phyloP scores from a whole-genome alignment of 1,140 invertebrate genomes.

The Brevipalpus yothersi region DNA sequence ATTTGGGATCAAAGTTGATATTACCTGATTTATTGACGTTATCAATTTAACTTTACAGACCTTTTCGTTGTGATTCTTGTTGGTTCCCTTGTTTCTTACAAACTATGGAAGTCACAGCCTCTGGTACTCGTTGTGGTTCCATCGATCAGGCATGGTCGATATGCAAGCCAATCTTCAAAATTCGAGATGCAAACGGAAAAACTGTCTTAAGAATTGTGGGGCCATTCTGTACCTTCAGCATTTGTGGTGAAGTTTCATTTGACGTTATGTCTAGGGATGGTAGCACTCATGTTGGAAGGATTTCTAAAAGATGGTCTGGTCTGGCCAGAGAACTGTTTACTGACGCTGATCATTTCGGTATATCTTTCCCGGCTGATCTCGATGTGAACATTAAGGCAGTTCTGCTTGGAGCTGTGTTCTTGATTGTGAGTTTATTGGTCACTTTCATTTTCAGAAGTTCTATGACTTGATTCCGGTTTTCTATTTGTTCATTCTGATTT shows the following conservation, averaged over 20 bases:
- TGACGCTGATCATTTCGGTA: constrained; percentile 46
- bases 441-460: not conserved
- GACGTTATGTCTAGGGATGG: constrained; percentile 19
- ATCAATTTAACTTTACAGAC: constrained; percentile 13
- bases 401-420: constrained; percentile 35
- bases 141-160: constrained; percentile 65
- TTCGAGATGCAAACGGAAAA: constrained; percentile 47
- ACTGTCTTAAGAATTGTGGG: constrained; percentile 55
- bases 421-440: constrained; percentile 14
- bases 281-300: constrained; percentile 32
- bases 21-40: not conserved
- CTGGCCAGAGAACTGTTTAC: constrained; percentile 40
- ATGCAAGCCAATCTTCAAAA: constrained; percentile 43
- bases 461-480: not conserved
- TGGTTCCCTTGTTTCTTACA: constrained; percentile 63
- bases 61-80: constrained; percentile 46
- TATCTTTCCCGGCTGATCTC: constrained; percentile 49
- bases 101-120: constrained; percentile 38
- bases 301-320: constrained; percentile 49
- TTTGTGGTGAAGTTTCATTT: constrained; percentile 53
- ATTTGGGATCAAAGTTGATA: not conserved
- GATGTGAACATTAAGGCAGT: constrained; percentile 56
- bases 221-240: constrained; percentile 46
- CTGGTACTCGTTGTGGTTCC: constrained; percentile 40
- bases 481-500: not conserved